These are phyloP conservation scores for Heteractis magnifica DNA, from an alignment of 92 coral and sea anemone species.

Conservation along the genomic window DNA sequence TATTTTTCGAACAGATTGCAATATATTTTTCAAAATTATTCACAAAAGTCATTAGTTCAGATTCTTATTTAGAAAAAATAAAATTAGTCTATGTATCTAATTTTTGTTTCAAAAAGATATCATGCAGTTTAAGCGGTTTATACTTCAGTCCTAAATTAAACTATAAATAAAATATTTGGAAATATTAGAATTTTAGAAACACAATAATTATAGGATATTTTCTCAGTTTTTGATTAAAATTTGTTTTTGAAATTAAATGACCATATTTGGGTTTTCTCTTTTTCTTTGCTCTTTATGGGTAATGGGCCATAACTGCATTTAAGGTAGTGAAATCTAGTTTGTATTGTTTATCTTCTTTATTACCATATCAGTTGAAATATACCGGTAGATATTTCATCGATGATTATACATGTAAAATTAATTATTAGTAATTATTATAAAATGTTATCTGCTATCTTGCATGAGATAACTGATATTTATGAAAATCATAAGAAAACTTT, in stretches of 20 bases:
- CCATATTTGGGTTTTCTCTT: neutral
- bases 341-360: no score
- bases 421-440: no score
- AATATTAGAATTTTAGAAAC: neutral
- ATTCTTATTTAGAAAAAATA: neutral
- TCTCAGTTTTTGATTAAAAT: no score
- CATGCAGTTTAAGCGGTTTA: neutral
- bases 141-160: neutral
- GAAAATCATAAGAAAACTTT: no score
- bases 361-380: no score
- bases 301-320: neutral
- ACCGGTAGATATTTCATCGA: no score
- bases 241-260: neutral
- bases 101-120: neutral
- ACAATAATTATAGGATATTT: neutral
- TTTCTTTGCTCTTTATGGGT: neutral
- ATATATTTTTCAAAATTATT: neutral
- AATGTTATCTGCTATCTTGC: no score
- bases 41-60: neutral
- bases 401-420: no score
- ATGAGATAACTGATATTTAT: no score
- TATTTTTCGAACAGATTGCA: neutral
- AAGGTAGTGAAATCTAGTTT: no score
- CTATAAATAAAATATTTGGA: neutral
- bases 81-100: neutral